Base-by-base conservation (phyloP, 2,888 invertebrate genomes). In the Patella depressa region DNA sequence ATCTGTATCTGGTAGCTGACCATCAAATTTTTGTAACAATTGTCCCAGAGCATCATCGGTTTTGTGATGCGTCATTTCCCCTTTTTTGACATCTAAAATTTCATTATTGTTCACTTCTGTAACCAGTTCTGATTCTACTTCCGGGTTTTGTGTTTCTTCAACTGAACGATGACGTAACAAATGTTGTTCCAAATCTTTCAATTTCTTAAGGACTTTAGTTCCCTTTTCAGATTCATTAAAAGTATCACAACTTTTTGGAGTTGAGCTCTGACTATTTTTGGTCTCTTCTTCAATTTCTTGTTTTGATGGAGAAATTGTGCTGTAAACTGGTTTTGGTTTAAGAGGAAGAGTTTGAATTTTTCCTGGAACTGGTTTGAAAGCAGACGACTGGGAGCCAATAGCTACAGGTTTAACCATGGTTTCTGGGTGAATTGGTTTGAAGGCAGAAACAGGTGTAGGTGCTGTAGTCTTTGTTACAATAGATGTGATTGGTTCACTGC, bases 161-260 rank as follows among this genome's bases (percentile, higher is more conserved):
- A 82, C 70, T 69, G 82, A 74, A 71, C 84, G 83, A 75, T 86
- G 85, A 80, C 87, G 87, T 81, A 86, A 83, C 71, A 90, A 78
- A 78, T 88, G 88, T 78, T 88, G 85, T 79, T 90, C 89, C 74
- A 90, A 77, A 75, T 90, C 88, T 77, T 88, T 87, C 57, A 90
- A 78, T 76, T 88, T 90, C 79, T 85, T 84, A 45, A 88, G 86
- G 17, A 88, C 87, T 71, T 87, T 84, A 72, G 54, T 74, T 71
- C 75, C 78, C 29, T 81, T 79, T 71, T 82, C 79, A 53, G 72
- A 79, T 15, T 80, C 78, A 55, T 78, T 78, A 14, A 53, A 53
- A 71, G 77, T 73, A 53, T 29, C 77, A 24, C 79, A 79, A 15
- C 17, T 53, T 70, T 80, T 78, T 65, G 76, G 77, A 69, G 81